phyloP scores from a whole-genome alignment of 2,888 invertebrate genomes.

The Diachrysia chrysitis region DNA sequence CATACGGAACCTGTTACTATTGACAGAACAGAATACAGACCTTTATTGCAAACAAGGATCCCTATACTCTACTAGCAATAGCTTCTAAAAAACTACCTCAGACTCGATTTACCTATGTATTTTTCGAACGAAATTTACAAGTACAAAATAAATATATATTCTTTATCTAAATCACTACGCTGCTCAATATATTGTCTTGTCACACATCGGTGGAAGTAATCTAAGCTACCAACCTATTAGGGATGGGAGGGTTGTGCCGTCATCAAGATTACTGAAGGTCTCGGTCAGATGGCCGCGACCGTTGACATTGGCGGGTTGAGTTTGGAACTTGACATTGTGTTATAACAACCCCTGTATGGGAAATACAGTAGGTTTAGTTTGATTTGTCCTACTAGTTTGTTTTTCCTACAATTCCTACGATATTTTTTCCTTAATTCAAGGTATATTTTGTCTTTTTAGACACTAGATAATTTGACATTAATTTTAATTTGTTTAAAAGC shows the following conservation, averaged over 20 bases:
- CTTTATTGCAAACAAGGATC: background rate
- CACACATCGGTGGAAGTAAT: slow-evolving; percentile 22
- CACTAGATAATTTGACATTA: no score
- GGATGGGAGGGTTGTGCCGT: slow-evolving; percentile 27
- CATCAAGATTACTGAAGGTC: slow-evolving; percentile 59
- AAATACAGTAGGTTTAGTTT: slow-evolving; percentile 30
- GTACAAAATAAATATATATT: no score
- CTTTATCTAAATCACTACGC: slow-evolving; percentile 20
- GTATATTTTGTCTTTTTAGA: no score
- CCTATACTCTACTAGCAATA: background rate
- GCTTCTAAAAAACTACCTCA: no score
- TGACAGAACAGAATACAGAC: background rate
- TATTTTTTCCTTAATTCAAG: no score
- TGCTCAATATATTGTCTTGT: slow-evolving; percentile 8
- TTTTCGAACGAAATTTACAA: no score
- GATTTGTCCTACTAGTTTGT: background rate
- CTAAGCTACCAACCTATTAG: slow-evolving; percentile 22
- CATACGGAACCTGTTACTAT: background rate
- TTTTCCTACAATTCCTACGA: no score
- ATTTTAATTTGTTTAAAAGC: no score
- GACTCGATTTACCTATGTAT: no score
- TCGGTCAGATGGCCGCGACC: slow-evolving; percentile 46
- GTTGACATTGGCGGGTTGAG: slow-evolving; percentile 65
- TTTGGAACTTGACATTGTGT: slow-evolving; percentile 62
- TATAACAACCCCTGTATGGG: slow-evolving; percentile 8